Base-by-base conservation (phyloP, 2,797 vertebrate species). In the Sebastes melanostomus region DNA sequence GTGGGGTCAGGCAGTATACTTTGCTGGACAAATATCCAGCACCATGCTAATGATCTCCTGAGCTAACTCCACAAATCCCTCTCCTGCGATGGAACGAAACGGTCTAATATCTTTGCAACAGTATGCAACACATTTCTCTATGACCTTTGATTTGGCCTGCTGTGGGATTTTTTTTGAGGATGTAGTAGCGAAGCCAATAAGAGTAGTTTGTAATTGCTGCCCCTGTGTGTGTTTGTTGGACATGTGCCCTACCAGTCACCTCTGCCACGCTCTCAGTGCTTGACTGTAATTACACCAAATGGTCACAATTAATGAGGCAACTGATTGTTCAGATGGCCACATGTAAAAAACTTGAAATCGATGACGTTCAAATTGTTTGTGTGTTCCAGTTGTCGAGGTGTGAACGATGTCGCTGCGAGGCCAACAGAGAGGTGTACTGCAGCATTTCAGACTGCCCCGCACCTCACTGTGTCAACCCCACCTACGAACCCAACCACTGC, bases 401-500 rank as follows among this genome's bases (percentile, higher is more conserved):
- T 81, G 96, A 96, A 86, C 82, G 87, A 3, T 96, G 96, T 58
- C 95, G 93, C 24, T 93, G 94, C 36, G 94, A 92, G 84, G 90
- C 84, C 63, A 96, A 96, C 92, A 88, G 92, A 58, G 94, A 93
- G 84, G 95, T 92, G 27, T 94, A 93, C 89, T 96, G 96, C 88
- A 95, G 86, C 59, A 84, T 95, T 2, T 89, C 93, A 0, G 88
- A 95, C 66, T 96, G 96, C 75, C 94, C 83, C 4, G 93, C 95
- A 55, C 93, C 95, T 24, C 94, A 95, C 86, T 96, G 96, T 55
- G 94, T 94, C 69, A 92, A 96, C 85, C 96, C 96, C 50, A 86
- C 75, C 63, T 96, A 91, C n/a, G 93, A 96, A 78, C 87, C 96
- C 32, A 90, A 91, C 90, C 94, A 83, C 52, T 92, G 96, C 90